Evolutionary conservation across 2,113 vertebrate species (phyloP), one percentile per base, ranked within the genome.

Genomic region (Chaenocephalus aceratus): DNA sequence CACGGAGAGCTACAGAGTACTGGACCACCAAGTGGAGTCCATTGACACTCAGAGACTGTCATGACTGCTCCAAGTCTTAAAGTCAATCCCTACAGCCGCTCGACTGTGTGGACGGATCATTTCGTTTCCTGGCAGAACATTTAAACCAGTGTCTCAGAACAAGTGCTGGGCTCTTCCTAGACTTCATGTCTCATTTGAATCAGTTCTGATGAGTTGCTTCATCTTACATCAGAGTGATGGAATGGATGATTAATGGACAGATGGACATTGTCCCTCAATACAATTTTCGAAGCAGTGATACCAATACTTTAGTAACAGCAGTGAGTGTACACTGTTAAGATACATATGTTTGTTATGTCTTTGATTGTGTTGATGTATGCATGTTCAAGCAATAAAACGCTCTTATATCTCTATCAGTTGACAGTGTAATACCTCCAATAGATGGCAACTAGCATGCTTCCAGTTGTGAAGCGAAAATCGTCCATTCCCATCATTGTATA

Each of bases 1-100:
- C 41, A 10, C 77, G 4, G 15, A 14, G 70, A 52, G 36, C 74
- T 49, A 23, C 64, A 34, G 56, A 73, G 77, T 53, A 0, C 67
- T 2, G 68, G 83, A 63, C 85, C 65, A 61, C 36, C 75, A 30
- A 51, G 49, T 41, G 72, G 14, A 62, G 45, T 48, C 53, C 72
- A 15, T 49, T 80, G 73, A 69, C 60, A 9, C 63, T 49, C 45
- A 13, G 23, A 61, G 71, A 16, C 45, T 16, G 57, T 75, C 77
- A 46, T 75, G 74, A 84, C 46, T 30, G 56, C 45, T 56, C 71
- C 71, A 3, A 45, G 3, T 59, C 48, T 52, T 68, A 8, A 26
- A 71, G 82, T 74, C 78, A 46, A 67, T 71, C 60, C 67, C n/a
- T 9, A 56, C 46, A 36, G 57, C 62, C 68, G 70, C 44, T 69